Evolutionary conservation across 2,797 vertebrate genomes (phyloP).

Genomic region (Threskiornis aethiopicus): DNA sequence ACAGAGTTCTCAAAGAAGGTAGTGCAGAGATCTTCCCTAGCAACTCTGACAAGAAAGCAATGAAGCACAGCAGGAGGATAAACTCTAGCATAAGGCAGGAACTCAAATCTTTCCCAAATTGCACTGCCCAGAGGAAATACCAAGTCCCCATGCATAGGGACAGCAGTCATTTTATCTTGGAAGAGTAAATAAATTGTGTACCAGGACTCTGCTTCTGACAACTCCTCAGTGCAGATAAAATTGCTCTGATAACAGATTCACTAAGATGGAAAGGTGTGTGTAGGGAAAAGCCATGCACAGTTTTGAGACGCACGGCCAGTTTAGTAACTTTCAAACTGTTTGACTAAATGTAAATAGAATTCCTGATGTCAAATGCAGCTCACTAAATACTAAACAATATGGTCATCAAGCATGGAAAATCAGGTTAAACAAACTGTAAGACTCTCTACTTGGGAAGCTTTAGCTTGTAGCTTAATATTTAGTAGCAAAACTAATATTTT

Average conservation of each 20-base stretch:
- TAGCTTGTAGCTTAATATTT: constrained; percentile 42
- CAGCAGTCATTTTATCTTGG: constrained; percentile 29
- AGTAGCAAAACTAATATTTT: constrained; percentile 13
- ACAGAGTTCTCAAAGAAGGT: neutral
- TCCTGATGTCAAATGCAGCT: constrained; percentile 35
- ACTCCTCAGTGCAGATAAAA: constrained; percentile 41
- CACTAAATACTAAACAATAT: constrained; percentile 32
- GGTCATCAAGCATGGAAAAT: constrained; percentile 50
- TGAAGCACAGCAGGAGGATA: neutral
- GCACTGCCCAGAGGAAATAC: neutral
- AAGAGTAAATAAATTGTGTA: neutral
- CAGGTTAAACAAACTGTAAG: constrained; percentile 7
- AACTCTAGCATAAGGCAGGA: neutral
- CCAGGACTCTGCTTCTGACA: constrained; percentile 37
- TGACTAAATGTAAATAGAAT: constrained; percentile 51
- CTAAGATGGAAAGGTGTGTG: neutral
- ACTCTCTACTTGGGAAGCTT: constrained; percentile 4
- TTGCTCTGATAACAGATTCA: constrained; percentile 38
- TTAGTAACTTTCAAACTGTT: constrained; percentile 50
- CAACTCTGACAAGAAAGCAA: neutral
- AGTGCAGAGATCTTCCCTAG: neutral
- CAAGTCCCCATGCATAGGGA: neutral
- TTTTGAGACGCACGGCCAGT: neutral
- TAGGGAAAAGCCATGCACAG: neutral
- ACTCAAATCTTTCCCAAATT: neutral